Evolutionary conservation across 2,888 invertebrate species (phyloP).

Genomic region (Cecidostiba fungosa): DNA sequence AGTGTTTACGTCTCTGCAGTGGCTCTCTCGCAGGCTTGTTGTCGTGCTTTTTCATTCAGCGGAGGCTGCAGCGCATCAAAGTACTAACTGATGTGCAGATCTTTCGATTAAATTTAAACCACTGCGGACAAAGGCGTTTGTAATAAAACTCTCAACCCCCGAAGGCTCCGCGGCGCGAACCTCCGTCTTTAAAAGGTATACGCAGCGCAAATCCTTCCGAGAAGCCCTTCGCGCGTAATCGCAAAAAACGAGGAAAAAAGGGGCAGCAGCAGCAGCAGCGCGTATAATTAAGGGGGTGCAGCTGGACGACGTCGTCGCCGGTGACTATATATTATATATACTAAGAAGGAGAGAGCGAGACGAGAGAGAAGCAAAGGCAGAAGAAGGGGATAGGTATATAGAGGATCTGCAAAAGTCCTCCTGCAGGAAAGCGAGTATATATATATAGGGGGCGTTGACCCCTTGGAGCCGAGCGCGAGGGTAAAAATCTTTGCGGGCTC

Average conservation of each 20-base stretch:
- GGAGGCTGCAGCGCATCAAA: no score
- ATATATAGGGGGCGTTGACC: not conserved
- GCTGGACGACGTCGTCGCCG: constrained; percentile 63
- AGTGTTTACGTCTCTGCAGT: not conserved
- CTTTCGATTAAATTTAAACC: no score
- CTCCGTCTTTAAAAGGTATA: constrained; percentile 46
- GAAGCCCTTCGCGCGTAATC: constrained; percentile 28
- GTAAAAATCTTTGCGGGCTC: not conserved
- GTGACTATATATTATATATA: not conserved
- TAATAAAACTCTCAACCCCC: not conserved
- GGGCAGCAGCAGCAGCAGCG: not conserved
- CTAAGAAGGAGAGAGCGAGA: constrained; percentile 62
- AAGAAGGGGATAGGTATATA: not conserved
- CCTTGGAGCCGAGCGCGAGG: not conserved
- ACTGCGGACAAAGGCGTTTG: no score
- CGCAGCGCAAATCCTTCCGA: constrained; percentile 11
- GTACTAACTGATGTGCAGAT: no score
- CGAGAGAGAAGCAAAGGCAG: not conserved
- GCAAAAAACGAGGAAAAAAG: constrained; percentile 34
- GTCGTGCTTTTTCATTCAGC: constrained; percentile 29
- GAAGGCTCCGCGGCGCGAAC: not conserved
- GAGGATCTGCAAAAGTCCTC: not conserved
- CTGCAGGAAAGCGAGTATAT: not conserved
- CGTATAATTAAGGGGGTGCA: constrained; percentile 57
- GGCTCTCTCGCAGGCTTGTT: not conserved